Evolutionary conservation across 2,888 invertebrate species (phyloP).

Genomic region (Eupithecia dodoneata): DNA sequence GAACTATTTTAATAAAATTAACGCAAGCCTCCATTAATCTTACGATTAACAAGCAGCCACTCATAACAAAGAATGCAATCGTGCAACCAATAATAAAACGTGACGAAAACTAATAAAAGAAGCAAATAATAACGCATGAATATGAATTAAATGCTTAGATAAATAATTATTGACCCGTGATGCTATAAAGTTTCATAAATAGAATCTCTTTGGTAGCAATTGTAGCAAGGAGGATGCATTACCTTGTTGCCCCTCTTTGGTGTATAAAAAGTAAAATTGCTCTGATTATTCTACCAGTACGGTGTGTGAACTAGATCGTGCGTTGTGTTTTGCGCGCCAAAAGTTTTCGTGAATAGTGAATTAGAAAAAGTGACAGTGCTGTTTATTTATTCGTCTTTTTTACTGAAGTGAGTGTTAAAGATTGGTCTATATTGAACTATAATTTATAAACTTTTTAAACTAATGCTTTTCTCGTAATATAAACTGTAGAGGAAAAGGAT

Average conservation of each 20-base stretch:
- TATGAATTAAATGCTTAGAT: conserved; percentile 42
- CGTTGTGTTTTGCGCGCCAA: conserved; percentile 56
- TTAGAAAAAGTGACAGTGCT: conserved; percentile 19
- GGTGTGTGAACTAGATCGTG: conserved; percentile 59
- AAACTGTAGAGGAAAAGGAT: neutral
- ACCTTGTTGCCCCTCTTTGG: conserved; percentile 53
- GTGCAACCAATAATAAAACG: conserved; percentile 17
- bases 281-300: conserved; percentile 66
- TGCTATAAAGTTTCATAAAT: conserved; percentile 53
- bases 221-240: conserved; percentile 50
- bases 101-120: conserved; percentile 27
- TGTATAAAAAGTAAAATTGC: conserved; percentile 71
- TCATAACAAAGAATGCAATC: conserved; percentile 16
- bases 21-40: conserved; percentile 5
- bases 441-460: neutral
- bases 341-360: conserved; percentile 39
- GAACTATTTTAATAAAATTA: neutral
- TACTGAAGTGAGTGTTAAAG: conserved; percentile 22
- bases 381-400: conserved; percentile 7
- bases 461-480: neutral
- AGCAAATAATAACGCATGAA: conserved; percentile 18
- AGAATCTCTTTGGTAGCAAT: conserved; percentile 22
- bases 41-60: conserved; percentile 10
- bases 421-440: neutral
- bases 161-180: conserved; percentile 31